These are phyloP conservation scores for Euwallacea similis DNA, from an alignment of 1,140 invertebrate genomes.

Conservation along the genomic window DNA sequence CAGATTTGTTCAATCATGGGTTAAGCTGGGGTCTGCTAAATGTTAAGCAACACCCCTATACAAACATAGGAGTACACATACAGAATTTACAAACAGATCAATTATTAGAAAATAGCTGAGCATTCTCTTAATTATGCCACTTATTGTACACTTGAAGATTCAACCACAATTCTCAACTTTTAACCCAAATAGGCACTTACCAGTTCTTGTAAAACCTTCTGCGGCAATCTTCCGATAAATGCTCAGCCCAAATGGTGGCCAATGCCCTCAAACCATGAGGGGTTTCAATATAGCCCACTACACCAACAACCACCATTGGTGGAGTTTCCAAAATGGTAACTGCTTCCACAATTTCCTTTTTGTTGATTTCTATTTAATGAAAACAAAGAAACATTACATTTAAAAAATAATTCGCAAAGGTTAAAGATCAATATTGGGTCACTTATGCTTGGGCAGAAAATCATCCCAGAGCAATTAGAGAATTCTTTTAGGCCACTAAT, in stretches of 20 bases:
- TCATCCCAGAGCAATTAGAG: background rate
- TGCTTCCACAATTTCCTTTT: slow-evolving; percentile 99
- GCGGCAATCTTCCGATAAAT: slow-evolving; percentile 96
- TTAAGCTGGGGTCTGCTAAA: too few relatives aligned
- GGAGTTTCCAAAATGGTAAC: slow-evolving; percentile 98
- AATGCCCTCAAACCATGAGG: slow-evolving; percentile 93
- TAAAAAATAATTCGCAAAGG: background rate
- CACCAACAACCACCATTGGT: slow-evolving; percentile 96
- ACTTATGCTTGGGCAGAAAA: background rate
- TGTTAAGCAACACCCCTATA: too few relatives aligned
- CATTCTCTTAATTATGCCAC: background rate
- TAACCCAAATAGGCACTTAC: slow-evolving; percentile 62
- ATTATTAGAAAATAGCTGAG: background rate
- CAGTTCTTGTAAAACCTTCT: slow-evolving; percentile 99
- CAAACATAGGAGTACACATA: too few relatives aligned
- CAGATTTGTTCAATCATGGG: background rate
- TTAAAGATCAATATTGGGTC: too few relatives aligned
- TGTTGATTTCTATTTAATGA: slow-evolving; percentile 89
- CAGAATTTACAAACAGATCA: too few relatives aligned
- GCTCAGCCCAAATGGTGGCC: slow-evolving; percentile 97
- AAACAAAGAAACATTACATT: slow-evolving; percentile 6
- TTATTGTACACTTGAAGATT: background rate
- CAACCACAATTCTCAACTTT: slow-evolving; percentile 23
- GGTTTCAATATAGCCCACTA: slow-evolving; percentile 98
- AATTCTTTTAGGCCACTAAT: slow-evolving; percentile 10